Conservation (phyloP, 2,113 vertebrate genomes). For the Dascyllus trimaculatus region DNA sequence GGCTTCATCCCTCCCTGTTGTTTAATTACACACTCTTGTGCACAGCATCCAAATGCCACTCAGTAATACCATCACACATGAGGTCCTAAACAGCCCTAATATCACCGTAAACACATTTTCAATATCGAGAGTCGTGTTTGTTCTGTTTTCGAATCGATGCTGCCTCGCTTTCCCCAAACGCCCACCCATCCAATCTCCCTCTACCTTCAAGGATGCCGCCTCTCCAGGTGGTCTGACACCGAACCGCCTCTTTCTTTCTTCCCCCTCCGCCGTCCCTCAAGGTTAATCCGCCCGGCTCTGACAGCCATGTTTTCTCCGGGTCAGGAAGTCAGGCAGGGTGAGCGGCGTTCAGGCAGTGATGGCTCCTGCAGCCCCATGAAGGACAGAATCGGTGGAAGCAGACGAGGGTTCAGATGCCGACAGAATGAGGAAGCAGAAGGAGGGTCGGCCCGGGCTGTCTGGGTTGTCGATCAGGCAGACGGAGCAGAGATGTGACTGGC, state of each 20-base stretch:
- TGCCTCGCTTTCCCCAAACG: not conserved
- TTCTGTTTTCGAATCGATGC: not conserved
- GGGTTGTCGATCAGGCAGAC: conserved; percentile 14
- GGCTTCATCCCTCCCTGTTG: conserved; percentile 25
- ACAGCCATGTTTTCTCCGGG: conserved; percentile 44
- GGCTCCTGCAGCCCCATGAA: conserved; percentile 38
- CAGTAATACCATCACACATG: not conserved
- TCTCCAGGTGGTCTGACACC: conserved; percentile 48
- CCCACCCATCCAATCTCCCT: not conserved
- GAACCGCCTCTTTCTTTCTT: conserved; percentile 8
- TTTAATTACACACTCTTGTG: conserved; percentile 51
- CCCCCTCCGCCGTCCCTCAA: conserved; percentile 39
- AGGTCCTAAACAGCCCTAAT: not conserved
- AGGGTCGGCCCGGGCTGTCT: not conserved
- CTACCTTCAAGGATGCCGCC: conserved; percentile 3
- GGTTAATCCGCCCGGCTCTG: conserved; percentile 60
- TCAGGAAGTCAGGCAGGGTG: conserved; percentile 43
- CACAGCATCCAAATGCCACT: conserved; percentile 26
- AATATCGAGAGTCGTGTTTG: not conserved
- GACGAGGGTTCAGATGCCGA: conserved; percentile 35
- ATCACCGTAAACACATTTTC: not conserved
- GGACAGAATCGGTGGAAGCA: conserved; percentile 34
- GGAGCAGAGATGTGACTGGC: conserved; percentile 37
- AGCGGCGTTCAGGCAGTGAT: conserved; percentile 30
- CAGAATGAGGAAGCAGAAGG: conserved; percentile 52